Conservation (phyloP, 1,140 invertebrate genomes). For the Eciton burchellii region DNA sequence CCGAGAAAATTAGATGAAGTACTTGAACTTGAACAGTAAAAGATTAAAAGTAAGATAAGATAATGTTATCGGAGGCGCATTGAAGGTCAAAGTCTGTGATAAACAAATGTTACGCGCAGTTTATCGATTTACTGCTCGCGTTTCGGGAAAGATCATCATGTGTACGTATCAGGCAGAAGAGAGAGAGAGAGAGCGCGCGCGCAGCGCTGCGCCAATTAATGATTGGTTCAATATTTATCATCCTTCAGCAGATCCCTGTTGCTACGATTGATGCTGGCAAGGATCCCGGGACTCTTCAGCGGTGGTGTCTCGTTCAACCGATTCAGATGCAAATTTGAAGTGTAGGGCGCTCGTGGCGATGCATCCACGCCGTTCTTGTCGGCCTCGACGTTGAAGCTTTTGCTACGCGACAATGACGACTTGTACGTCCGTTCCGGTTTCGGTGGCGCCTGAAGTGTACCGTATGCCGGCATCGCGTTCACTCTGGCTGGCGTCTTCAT, state of each 20-base stretch:
- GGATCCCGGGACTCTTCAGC: constrained; percentile 93
- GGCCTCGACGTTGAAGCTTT: constrained; percentile 94
- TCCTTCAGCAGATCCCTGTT: constrained; percentile 90
- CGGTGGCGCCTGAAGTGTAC: constrained; percentile 86
- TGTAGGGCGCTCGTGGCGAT: constrained; percentile 87
- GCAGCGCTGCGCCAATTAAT: neutral
- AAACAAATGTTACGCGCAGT: neutral
- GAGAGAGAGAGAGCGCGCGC: neutral
- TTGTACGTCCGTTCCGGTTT: constrained; percentile 92
- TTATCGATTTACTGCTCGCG: neutral
- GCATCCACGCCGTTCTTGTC: constrained; percentile 70
- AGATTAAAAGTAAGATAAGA: neutral
- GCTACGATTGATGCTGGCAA: constrained; percentile 93
- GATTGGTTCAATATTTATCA: constrained; percentile 64
- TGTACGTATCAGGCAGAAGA: neutral
- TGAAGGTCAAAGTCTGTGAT: neutral
- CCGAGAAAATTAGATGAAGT: neutral
- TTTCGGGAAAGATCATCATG: neutral
- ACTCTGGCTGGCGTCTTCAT: constrained; percentile 82
- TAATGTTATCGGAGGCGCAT: neutral
- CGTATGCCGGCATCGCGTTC: constrained; percentile 2
- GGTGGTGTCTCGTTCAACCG: constrained; percentile 89
- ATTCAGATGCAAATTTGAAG: constrained; percentile 91
- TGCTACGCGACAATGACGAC: constrained; percentile 90
- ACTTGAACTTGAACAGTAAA: neutral